Conservation (phyloP, 92 coral and sea anemone species). For the Porites divaricata region DNA sequence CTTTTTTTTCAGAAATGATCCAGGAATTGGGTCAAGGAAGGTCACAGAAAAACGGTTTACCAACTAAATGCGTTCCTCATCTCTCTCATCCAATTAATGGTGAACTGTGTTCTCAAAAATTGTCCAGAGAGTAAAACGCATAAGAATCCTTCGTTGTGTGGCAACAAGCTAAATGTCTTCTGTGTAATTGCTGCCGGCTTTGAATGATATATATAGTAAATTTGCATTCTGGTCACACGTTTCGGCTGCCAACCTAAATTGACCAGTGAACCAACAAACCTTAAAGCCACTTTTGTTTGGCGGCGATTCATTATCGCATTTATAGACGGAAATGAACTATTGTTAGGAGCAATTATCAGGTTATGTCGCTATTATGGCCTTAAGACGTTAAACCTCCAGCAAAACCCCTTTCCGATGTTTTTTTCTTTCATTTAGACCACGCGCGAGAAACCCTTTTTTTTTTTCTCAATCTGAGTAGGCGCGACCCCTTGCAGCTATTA, state of each 20-base stretch:
- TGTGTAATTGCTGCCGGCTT: background rate
- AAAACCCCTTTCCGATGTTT: slow-evolving; percentile 11
- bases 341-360: slow-evolving; percentile 32
- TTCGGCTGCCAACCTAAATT: slow-evolving; percentile 1
- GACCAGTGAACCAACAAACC: background rate
- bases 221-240: slow-evolving; percentile 9
- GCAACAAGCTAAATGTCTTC: background rate
- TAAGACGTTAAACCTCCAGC: slow-evolving; percentile 16
- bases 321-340: slow-evolving; percentile 34
- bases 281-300: slow-evolving; percentile 20
- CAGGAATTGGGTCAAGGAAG: background rate
- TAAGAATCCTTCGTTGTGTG: background rate
- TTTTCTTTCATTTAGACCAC: background rate
- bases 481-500: background rate
- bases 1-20: background rate
- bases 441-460: background rate
- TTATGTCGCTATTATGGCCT: slow-evolving; percentile 23
- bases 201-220: slow-evolving; percentile 3
- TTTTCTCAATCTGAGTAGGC: background rate
- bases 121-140: background rate
- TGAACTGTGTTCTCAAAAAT: background rate
- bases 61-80: background rate
- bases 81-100: background rate
- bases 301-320: slow-evolving; percentile 32
- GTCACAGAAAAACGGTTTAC: background rate